A percentile compares a stretch with the other conserved stretches of the same genome.
phyloP scores from a whole-genome alignment of 1,140 invertebrate species.

The Megathymus violae region DNA sequence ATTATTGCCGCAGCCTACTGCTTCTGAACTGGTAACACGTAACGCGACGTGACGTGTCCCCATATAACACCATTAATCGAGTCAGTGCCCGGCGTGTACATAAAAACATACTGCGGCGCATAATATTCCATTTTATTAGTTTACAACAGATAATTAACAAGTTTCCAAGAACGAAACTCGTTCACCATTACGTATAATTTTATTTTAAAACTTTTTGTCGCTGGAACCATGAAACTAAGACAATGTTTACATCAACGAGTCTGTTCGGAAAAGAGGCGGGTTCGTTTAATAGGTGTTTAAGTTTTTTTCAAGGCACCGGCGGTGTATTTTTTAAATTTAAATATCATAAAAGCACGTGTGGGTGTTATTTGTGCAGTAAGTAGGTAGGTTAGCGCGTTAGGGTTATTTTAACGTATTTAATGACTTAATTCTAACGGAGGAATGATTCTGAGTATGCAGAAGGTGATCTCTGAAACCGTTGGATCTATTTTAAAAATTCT shows the following conservation, averaged over 20 bases:
- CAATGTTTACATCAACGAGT: conserved; percentile 57
- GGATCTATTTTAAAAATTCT: too few species aligned
- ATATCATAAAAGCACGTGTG: conserved; percentile 40
- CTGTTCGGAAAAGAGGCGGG: conserved; percentile 53
- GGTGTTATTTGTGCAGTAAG: conserved; percentile 22
- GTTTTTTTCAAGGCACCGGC: conserved; percentile 46
- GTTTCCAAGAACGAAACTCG: conserved; percentile 62
- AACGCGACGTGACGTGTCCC: too few species aligned
- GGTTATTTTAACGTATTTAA: conserved; percentile 30
- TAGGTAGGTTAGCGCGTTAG: conserved; percentile 26
- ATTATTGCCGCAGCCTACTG: too few species aligned
- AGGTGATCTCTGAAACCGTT: too few species aligned
- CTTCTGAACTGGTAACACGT: too few species aligned
- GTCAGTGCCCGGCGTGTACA: conserved; percentile 11
- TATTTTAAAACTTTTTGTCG: conserved; percentile 65
- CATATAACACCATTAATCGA: conserved; percentile 7
- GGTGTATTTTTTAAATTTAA: conserved; percentile 42
- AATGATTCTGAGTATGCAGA: too few species aligned
- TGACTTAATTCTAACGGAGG: conserved; percentile 42
- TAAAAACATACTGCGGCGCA: conserved; percentile 34
- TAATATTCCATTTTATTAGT: conserved; percentile 65
- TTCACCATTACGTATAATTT: conserved; percentile 51
- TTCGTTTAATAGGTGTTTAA: conserved; percentile 61
- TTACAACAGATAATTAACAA: conserved; percentile 64
- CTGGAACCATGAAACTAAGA: conserved; percentile 50